Base-by-base conservation (phyloP, 2,113 vertebrate genomes). In the Strix aluco region DNA sequence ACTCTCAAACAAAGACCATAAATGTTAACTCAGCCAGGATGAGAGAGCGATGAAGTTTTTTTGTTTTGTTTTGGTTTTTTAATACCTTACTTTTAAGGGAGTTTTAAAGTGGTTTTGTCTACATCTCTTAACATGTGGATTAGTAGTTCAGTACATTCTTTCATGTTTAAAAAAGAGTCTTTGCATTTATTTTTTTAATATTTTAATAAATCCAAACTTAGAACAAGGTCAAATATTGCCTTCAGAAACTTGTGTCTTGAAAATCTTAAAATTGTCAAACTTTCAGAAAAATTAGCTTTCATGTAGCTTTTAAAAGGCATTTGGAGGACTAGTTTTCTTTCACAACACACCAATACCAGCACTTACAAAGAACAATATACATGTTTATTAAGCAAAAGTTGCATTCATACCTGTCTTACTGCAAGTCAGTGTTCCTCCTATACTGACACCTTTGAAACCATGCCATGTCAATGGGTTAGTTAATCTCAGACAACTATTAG, bases 121-220 rank as follows among this genome's bases (percentile, higher is more conserved):
- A 3, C 4, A 14, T 30, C 16, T 83, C 3, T 51, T 46, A 67
- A 30, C 2, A 51, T 1, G 3, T 2, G 7, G 11, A 52, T 26
- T 5, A 4, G 3, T 54, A 46, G 9, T 23, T 22, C 38, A 59
- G 3, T 29, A 25, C 3, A 15, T 77, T 3, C 16, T 59, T 72
- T 61, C 22, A 8, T 34, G 10, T 59, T 81, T 81, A 30, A 32
- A 81, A 94, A 83, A 38, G 3, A n/a, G 10, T 47, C 1, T 25
- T 30, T 5, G 3, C 5, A 22, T 40, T 57, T 40, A 42, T 23
- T 65, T 62, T 62, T 18, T 54, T 6, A 51, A 18, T 55, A 13
- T 49, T 69, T 40, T 15, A 71, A 57, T 42, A 74, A 86, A 34
- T 32, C 6, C 5, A 62, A 61, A 42, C 6, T 30, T 49, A 16